Percentiles rank a stretch among this genome's conserved stretches.
phyloP scores from a whole-genome alignment of 2,888 invertebrate genomes.

The Cryptocheilus praepositus region DNA sequence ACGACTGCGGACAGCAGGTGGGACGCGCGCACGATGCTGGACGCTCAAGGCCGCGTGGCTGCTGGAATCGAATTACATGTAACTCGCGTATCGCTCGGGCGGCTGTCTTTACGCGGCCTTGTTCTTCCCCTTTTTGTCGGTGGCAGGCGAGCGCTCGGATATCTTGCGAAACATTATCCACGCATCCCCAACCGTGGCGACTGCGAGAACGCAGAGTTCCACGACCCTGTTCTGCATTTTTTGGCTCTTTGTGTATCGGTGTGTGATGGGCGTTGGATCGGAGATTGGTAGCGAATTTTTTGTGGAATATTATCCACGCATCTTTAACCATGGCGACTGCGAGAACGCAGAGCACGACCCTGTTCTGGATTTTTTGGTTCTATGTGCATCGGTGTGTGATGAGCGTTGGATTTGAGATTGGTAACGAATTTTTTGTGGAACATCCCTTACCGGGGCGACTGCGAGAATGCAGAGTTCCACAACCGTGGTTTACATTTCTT shows the following conservation, averaged over 20 bases:
- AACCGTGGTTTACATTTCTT: background rate
- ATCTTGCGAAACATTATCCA: background rate
- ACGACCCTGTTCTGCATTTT: background rate
- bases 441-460: no score
- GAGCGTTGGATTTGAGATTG: no score
- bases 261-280: no score
- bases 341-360: background rate
- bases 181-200: no score
- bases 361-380: background rate
- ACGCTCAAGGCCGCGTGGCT: conserved; percentile 39
- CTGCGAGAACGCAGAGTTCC: background rate
- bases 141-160: background rate
- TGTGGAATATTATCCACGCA: no score
- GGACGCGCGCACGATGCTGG: conserved; percentile 33
- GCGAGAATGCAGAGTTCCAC: background rate
- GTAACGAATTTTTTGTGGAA: no score
- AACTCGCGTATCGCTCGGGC: conserved; percentile 15
- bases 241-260: no score
- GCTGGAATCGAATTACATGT: conserved; percentile 55
- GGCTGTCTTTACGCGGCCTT: background rate
- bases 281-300: no score
- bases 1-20: conserved; percentile 46
- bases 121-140: background rate
- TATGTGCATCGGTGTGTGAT: no score
- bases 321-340: no score